Evolutionary conservation across 2,113 vertebrate genomes (phyloP), one percentile per base, ranked within the genome.

Genomic region (Aythya baeri): DNA sequence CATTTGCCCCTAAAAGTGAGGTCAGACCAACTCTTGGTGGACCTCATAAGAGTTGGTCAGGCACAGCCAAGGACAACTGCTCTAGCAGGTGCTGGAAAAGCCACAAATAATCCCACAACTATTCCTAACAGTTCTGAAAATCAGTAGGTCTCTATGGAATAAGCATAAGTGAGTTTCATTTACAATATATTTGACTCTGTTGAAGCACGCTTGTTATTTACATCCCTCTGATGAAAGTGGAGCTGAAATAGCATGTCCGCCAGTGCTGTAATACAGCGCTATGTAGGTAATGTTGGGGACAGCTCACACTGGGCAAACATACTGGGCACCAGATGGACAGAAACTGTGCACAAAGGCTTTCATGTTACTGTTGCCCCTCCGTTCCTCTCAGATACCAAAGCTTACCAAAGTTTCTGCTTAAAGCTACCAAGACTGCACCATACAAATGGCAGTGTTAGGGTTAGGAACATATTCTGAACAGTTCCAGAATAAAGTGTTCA

Each of bases 401-500:
- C 0, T 23, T 14, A 32, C 61, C 57, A 11, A 77, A 32, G 25
- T 38, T 85, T 72, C 27, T 73, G 36, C 9, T 67, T 11, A 22
- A 70, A 87, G 70, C 59, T 43, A 59, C 54, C 0, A 2, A 41
- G 36, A 7, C 31, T 31, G n/a, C 0, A 2, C 36, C 0, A 1
- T 23, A 22, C 1, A 0, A 82, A 62, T 4, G 43, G 49, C 68
- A 1, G 1, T 0, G 0, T 21, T 16, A n/a, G 44, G 59, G 58
- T 74, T 6, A 67, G 50, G 23, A 4, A 31, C 58, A n/a, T 6
- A 25, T 75, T 71, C 54, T 58, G n/a, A 22, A 55, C 1, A 2
- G 29, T 13, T 74, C 41, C 70, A n/a, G n/a, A 26, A 54, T 27
- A n/a, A 74, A 62, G 20, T 15, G 62, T 50, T 59, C 34, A 17